Evolutionary conservation across 2,113 vertebrate species (phyloP).

Genomic region (Climacteris rufus): DNA sequence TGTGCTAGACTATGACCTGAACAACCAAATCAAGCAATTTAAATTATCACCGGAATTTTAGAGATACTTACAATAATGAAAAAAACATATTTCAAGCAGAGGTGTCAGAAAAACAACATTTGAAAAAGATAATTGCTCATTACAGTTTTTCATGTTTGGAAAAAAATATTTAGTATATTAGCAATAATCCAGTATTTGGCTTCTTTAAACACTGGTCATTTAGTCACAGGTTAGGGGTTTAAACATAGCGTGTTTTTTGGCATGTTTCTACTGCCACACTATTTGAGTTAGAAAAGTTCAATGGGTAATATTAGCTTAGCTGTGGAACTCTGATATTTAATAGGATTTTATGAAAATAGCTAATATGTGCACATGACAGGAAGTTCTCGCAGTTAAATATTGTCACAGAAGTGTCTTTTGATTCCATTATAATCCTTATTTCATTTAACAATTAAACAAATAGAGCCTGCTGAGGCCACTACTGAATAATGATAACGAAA

Average conservation of each 20-base stretch:
- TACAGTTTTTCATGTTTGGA: not conserved
- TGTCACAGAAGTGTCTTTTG: conserved; percentile 17
- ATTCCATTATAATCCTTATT: conserved; percentile 36
- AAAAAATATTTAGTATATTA: not conserved
- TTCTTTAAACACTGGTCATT: not conserved
- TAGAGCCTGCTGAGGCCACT: not conserved
- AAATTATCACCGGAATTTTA: not conserved
- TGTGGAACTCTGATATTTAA: conserved; percentile 53
- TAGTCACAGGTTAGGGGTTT: not conserved
- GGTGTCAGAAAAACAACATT: not conserved
- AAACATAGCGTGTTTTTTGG: not conserved
- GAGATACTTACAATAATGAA: not conserved
- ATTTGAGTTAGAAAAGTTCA: conserved; percentile 50
- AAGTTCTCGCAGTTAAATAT: conserved; percentile 40
- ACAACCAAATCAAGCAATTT: conserved; percentile 26
- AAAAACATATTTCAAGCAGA: not conserved
- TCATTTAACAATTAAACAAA: conserved; percentile 45
- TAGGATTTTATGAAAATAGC: conserved; percentile 41
- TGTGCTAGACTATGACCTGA: conserved; percentile 2
- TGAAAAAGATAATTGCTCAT: not conserved
- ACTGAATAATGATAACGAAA: not conserved
- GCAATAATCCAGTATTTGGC: not conserved
- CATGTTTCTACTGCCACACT: not conserved
- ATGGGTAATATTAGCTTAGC: conserved; percentile 21
- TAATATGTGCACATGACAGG: not conserved